phyloP scores from a whole-genome alignment of 2,797 vertebrate species.

The Jordanella pulchra region DNA sequence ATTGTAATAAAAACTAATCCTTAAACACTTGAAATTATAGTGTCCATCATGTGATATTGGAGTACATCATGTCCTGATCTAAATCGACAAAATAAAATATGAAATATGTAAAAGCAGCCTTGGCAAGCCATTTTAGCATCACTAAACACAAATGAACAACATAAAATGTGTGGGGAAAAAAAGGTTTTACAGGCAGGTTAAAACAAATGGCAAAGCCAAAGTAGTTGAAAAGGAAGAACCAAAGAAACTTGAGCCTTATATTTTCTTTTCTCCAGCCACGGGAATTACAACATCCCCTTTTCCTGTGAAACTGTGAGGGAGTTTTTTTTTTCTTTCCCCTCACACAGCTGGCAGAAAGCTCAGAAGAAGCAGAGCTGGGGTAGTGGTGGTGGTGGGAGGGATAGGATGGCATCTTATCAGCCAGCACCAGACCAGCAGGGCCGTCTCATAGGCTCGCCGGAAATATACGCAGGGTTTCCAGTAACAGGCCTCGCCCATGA shows the following conservation, averaged over 20 bases:
- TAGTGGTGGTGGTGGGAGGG: constrained; percentile 65
- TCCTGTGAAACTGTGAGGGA: constrained; percentile 64
- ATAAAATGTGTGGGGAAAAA: not conserved
- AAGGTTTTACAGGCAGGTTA: constrained; percentile 1
- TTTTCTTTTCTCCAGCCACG: constrained; percentile 56
- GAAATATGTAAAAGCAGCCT: not conserved
- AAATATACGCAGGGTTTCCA: constrained; percentile 83
- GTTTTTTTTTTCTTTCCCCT: constrained; percentile 87
- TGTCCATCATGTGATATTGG: not conserved
- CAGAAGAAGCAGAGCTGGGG: constrained; percentile 75
- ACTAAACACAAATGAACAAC: not conserved
- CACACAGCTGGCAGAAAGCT: constrained; percentile 79
- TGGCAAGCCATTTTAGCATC: not conserved
- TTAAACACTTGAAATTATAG: not conserved
- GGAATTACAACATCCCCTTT: constrained; percentile 68
- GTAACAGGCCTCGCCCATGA: constrained; percentile 85
- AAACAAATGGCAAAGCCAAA: constrained; percentile 69
- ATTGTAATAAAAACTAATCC: not conserved
- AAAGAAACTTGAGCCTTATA: constrained; percentile 59
- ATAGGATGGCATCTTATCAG: constrained; percentile 94
- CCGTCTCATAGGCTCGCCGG: constrained; percentile 85
- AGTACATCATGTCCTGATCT: not conserved
- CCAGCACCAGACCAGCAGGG: constrained; percentile 86
- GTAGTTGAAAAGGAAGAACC: constrained; percentile 60
- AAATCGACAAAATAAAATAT: not conserved